Evolutionary conservation across 1,140 invertebrate genomes (phyloP).

Genomic region (Cylas formicarius): DNA sequence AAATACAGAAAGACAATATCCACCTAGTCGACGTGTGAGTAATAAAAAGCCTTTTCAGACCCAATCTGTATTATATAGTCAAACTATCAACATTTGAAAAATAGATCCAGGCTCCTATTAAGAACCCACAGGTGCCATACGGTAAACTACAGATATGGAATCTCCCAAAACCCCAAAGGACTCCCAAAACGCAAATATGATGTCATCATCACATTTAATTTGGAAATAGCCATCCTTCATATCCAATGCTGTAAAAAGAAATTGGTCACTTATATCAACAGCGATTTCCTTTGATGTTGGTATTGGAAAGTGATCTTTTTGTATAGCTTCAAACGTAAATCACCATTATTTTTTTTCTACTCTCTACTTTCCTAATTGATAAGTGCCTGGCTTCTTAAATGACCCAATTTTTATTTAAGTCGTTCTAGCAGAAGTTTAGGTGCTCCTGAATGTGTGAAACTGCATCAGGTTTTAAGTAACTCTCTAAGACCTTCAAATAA

Average conservation of each 20-base stretch:
- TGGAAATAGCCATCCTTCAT: constrained; percentile 10
- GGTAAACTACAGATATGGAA: neutral
- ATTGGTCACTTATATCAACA: neutral
- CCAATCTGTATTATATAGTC: no score
- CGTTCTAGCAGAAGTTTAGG: neutral
- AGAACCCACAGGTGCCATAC: no score
- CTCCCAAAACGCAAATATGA: no score
- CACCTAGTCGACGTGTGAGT: constrained; percentile 24
- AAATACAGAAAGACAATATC: constrained; percentile 54
- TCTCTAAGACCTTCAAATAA: neutral
- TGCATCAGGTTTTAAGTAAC: constrained; percentile 3
- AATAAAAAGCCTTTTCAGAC: no score
- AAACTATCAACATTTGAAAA: no score
- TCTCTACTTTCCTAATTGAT: neutral
- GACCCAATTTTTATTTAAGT: neutral
- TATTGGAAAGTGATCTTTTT: constrained; percentile 4
- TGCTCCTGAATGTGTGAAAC: constrained; percentile 1
- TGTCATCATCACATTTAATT: no score
- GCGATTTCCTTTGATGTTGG: neutral
- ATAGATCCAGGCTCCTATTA: no score
- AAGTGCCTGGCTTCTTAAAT: neutral
- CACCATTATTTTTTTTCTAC: neutral
- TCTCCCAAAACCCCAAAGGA: no score
- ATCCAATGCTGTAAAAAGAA: constrained; percentile 3
- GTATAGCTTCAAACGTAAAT: constrained; percentile 3